Evolutionary conservation across 2,888 invertebrate genomes (phyloP).

Genomic region (Salticus scenicus): DNA sequence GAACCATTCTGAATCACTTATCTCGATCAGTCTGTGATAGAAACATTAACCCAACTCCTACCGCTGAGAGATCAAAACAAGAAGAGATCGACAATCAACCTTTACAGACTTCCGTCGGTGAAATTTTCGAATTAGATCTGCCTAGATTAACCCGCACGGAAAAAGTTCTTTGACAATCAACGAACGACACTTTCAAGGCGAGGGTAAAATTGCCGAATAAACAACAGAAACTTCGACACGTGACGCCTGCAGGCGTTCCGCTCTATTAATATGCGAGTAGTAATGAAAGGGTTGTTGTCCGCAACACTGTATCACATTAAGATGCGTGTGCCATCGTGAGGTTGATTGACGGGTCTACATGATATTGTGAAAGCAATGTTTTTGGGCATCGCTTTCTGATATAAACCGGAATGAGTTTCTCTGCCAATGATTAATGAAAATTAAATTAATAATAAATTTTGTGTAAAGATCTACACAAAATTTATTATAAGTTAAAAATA

Average conservation of each 20-base stretch:
- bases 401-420: too few species aligned
- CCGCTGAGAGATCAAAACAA: neutral
- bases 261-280: conserved; percentile 59
- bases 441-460: too few species aligned
- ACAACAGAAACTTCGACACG: conserved; percentile 1
- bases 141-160: neutral
- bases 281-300: conserved; percentile 51
- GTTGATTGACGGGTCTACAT: neutral
- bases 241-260: conserved; percentile 38
- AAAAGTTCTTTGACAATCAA: neutral
- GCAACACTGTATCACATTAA: conserved; percentile 4
- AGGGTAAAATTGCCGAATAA: neutral
- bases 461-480: too few species aligned
- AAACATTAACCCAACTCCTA: neutral
- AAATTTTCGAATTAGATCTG: neutral
- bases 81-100: neutral
- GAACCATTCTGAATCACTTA: too few species aligned
- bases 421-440: too few species aligned
- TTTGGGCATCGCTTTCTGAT: too few species aligned
- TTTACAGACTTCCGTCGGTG: neutral
- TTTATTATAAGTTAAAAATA: too few species aligned
- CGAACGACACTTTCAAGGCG: neutral
- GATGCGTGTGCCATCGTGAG: neutral
- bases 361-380: neutral
- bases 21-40: too few species aligned